phyloP scores from a whole-genome alignment of 1,140 invertebrate species.

The Aleiodes sp. region DNA sequence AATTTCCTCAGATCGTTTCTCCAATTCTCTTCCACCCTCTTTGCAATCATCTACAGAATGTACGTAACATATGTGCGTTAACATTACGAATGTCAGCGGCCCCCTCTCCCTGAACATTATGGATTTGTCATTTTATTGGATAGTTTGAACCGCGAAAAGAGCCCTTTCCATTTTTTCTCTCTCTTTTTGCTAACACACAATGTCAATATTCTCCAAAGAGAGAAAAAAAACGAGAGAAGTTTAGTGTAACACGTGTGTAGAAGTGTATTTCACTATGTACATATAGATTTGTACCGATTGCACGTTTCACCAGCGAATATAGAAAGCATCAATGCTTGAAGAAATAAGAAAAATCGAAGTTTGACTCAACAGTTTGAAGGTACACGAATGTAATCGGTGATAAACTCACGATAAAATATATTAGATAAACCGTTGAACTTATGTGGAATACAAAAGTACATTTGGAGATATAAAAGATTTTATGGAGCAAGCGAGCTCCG shows the following conservation, averaged over 20 bases:
- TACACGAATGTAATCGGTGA: slow-evolving; percentile 4
- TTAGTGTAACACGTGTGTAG: slow-evolving; percentile 1
- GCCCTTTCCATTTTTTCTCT: background rate
- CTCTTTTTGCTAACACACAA: no score
- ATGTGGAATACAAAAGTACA: background rate
- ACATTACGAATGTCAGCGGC: no score
- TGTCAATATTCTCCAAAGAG: slow-evolving; percentile 20
- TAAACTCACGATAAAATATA: slow-evolving; percentile 2
- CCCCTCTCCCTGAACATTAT: background rate
- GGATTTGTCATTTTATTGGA: background rate
- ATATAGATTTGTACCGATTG: slow-evolving; percentile 6
- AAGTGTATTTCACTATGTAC: background rate
- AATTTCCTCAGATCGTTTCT: no score
- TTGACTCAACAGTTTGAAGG: slow-evolving; percentile 16
- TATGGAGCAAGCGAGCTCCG: no score
- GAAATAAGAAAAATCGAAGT: slow-evolving; percentile 6
- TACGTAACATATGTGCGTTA: no score
- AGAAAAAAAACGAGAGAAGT: background rate
- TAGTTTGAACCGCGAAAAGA: slow-evolving; percentile 2
- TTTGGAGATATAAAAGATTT: background rate
- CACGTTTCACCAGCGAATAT: slow-evolving; percentile 6
- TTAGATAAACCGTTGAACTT: background rate
- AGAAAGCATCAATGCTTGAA: background rate
- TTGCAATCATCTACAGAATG: no score
- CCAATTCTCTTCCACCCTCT: no score